phyloP scores from a whole-genome alignment of 2,797 vertebrate species.

The Sylvilagus floridanus region DNA sequence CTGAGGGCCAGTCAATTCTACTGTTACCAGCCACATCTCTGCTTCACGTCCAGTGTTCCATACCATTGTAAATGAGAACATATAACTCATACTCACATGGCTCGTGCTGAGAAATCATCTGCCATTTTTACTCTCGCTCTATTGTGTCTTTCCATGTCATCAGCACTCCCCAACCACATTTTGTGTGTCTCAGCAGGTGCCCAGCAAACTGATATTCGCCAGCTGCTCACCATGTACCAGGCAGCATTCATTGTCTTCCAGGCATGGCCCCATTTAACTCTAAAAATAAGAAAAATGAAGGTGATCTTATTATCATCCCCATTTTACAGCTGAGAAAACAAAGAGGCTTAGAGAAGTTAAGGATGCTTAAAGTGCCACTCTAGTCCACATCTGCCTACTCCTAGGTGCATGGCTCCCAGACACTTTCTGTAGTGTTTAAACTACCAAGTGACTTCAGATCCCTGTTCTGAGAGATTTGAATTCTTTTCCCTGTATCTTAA shows the following conservation, averaged over 20 bases:
- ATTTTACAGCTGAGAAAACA: background rate
- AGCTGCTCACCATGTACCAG: background rate
- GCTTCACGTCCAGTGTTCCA: too few relatives aligned
- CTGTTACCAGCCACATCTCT: background rate
- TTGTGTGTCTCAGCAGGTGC: background rate
- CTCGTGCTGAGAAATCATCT: background rate
- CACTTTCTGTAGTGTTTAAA: background rate
- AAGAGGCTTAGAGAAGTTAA: background rate
- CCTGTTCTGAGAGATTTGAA: background rate
- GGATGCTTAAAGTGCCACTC: background rate
- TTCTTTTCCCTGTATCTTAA: background rate
- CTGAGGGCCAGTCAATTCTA: background rate
- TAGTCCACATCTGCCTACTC: background rate
- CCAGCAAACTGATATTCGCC: background rate
- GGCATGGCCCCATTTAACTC: background rate
- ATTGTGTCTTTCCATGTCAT: background rate
- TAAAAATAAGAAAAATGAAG: constrained; percentile 7
- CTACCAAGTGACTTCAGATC: background rate
- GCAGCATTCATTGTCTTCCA: background rate
- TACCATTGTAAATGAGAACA: background rate
- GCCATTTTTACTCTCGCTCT: background rate
- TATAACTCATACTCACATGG: background rate
- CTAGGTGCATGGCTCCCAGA: fast-evolving
- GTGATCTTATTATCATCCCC: background rate
- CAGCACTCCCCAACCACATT: background rate